These are phyloP conservation scores for Nesospiza acunhae DNA, from an alignment of 2,113 vertebrate species.

Conservation along the genomic window DNA sequence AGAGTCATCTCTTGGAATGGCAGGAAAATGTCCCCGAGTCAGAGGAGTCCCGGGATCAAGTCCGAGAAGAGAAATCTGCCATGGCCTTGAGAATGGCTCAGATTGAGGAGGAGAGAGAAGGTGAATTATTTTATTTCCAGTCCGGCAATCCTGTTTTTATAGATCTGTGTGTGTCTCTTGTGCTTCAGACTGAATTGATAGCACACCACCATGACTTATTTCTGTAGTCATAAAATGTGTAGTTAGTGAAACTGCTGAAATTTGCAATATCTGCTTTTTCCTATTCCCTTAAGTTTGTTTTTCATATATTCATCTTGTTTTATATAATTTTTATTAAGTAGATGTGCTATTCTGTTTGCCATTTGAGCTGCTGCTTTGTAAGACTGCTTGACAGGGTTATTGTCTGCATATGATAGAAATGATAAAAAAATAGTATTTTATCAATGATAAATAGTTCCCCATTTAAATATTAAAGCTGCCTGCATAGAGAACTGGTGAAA, in stretches of 20 bases:
- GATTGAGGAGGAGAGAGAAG: constrained; percentile 93
- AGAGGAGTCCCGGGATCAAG: constrained; percentile 74
- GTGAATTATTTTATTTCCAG: constrained; percentile 69
- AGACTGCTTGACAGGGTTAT: neutral
- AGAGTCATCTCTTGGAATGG: constrained; percentile 88
- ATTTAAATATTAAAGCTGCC: neutral
- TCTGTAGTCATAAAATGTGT: neutral
- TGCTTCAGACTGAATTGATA: neutral
- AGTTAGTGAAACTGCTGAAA: neutral
- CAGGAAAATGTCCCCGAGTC: constrained; percentile 83
- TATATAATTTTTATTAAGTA: neutral
- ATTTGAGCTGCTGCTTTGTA: neutral
- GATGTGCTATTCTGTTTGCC: neutral
- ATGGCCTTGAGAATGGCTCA: constrained; percentile 84
- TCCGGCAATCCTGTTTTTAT: neutral
- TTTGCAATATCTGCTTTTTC: neutral
- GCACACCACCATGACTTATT: neutral
- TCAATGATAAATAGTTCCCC: neutral
- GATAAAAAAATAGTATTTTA: neutral
- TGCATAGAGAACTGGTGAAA: neutral
- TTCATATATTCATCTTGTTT: neutral
- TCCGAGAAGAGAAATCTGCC: constrained; percentile 80
- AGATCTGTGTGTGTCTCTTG: neutral
- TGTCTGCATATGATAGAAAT: neutral
- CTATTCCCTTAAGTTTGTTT: neutral